A percentile compares a stretch with the other conserved stretches of the same genome.
Evolutionary conservation across 1,140 invertebrate genomes (phyloP).

Genomic region (Heliconius hermathena): DNA sequence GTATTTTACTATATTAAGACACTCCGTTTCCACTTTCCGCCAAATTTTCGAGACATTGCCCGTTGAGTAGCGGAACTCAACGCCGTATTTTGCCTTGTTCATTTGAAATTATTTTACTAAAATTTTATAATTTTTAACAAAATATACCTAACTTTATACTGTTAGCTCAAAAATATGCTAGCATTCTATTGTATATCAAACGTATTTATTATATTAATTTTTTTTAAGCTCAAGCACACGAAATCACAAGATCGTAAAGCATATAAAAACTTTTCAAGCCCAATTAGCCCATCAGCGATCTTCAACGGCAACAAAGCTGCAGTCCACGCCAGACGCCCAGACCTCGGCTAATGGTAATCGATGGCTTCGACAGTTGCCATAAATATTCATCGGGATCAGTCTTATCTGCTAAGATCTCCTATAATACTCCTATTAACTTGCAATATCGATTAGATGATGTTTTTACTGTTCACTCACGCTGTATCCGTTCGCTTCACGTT

Average conservation of each 20-base stretch:
- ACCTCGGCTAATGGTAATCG: slow-evolving; percentile 48
- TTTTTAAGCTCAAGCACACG: too few relatives aligned
- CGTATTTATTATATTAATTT: too few relatives aligned
- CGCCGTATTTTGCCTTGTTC: too few relatives aligned
- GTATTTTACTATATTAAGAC: too few relatives aligned
- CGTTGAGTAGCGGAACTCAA: too few relatives aligned
- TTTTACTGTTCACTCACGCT: too few relatives aligned
- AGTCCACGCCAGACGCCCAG: slow-evolving; percentile 34
- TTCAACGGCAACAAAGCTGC: slow-evolving; percentile 38
- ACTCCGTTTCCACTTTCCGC: too few relatives aligned
- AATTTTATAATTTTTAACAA: not conserved
- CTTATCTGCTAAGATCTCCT: slow-evolving; percentile 40
- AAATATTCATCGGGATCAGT: slow-evolving; percentile 46
- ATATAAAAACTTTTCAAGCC: slow-evolving; percentile 31
- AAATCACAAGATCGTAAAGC: not conserved
- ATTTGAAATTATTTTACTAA: not conserved
- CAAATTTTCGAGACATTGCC: too few relatives aligned
- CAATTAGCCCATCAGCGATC: slow-evolving; percentile 28
- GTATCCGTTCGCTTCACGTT: too few relatives aligned
- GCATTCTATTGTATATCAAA: not conserved
- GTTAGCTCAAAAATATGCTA: not conserved
- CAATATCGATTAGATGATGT: slow-evolving; percentile 28
- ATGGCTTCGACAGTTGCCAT: slow-evolving; percentile 42
- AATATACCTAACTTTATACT: not conserved
- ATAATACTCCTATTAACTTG: slow-evolving; percentile 34